Evolutionary conservation across 2,113 vertebrate genomes (phyloP).

Genomic region (Stegastes partitus): DNA sequence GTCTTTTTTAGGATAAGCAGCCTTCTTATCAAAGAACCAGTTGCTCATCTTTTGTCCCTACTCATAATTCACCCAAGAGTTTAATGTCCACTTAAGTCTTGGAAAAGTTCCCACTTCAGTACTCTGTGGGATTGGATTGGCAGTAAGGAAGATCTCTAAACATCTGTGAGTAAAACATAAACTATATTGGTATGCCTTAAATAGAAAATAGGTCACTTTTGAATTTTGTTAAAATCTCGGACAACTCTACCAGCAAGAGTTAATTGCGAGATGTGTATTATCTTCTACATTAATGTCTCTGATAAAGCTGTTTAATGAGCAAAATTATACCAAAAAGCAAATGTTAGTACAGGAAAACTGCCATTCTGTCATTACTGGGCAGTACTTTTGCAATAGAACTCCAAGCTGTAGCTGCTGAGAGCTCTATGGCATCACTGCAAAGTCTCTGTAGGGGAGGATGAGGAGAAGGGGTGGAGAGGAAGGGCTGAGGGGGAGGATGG

Average conservation of each 20-base stretch:
- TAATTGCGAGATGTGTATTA: neutral
- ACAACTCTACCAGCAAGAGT: neutral
- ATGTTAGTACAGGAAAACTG: neutral
- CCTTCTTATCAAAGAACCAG: neutral
- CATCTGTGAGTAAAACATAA: neutral
- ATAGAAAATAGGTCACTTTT: slow-evolving; percentile 23
- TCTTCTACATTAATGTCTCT: neutral
- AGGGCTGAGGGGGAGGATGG: slow-evolving; percentile 49
- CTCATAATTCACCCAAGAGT: slow-evolving; percentile 11
- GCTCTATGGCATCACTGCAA: slow-evolving; percentile 37
- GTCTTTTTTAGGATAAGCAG: too few relatives aligned
- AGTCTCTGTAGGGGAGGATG: slow-evolving; percentile 17
- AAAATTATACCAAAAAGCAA: neutral
- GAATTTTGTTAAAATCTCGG: slow-evolving; percentile 7
- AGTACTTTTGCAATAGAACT: slow-evolving; percentile 7
- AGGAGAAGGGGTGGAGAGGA: slow-evolving; percentile 24
- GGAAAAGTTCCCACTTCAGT: slow-evolving; percentile 37
- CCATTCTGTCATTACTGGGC: slow-evolving; percentile 16
- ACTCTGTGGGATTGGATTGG: slow-evolving; percentile 34
- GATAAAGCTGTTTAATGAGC: slow-evolving; percentile 4
- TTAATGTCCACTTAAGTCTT: slow-evolving; percentile 29
- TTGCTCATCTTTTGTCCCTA: slow-evolving; percentile 24
- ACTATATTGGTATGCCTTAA: neutral
- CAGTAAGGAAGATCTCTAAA: slow-evolving; percentile 23
- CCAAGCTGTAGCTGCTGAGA: slow-evolving; percentile 16